These are phyloP conservation scores for Phocoena phocoena DNA, from an alignment of 2,113 vertebrate species.

Conservation along the genomic window DNA sequence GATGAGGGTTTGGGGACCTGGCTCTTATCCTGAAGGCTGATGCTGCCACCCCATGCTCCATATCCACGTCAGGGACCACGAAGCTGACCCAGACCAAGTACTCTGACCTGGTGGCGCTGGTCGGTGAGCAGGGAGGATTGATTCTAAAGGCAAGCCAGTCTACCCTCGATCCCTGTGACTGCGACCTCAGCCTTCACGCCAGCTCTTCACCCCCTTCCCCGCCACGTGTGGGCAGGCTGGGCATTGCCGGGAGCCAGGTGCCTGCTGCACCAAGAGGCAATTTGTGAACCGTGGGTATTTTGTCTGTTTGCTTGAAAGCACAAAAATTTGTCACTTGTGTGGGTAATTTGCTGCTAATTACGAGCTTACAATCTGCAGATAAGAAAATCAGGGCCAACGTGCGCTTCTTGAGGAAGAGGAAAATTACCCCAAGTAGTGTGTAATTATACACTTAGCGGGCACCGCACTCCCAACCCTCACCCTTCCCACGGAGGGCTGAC, in stretches of 20 bases:
- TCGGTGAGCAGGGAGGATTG: neutral
- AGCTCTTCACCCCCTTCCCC: neutral
- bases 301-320: conserved; percentile 88
- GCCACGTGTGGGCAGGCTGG: conserved; percentile 21
- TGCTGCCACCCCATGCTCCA: too few species aligned
- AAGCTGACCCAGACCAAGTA: neutral
- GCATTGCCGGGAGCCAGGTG: conserved; percentile 80
- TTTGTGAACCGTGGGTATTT: conserved; percentile 84
- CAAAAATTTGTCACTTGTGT: conserved; percentile 87
- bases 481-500: conserved; percentile 75
- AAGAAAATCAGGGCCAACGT: conserved; percentile 87
- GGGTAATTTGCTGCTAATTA: conserved; percentile 88
- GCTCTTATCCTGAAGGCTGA: neutral
- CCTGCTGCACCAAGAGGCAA: conserved; percentile 78
- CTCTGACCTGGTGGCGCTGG: neutral
- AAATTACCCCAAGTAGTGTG: conserved; percentile 85
- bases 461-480: conserved; percentile 77
- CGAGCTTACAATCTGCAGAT: conserved; percentile 86
- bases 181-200: rapidly evolving
- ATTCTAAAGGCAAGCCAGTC: neutral
- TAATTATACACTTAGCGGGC: conserved; percentile 87
- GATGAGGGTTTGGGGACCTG: neutral
- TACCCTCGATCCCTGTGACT: neutral
- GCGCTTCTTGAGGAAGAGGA: conserved; percentile 85
- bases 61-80: rapidly evolving